A percentile compares a stretch with the other conserved stretches of the same genome.
Evolutionary conservation across 2,888 invertebrate species (phyloP).

Genomic region (Hypomecis atomaria): DNA sequence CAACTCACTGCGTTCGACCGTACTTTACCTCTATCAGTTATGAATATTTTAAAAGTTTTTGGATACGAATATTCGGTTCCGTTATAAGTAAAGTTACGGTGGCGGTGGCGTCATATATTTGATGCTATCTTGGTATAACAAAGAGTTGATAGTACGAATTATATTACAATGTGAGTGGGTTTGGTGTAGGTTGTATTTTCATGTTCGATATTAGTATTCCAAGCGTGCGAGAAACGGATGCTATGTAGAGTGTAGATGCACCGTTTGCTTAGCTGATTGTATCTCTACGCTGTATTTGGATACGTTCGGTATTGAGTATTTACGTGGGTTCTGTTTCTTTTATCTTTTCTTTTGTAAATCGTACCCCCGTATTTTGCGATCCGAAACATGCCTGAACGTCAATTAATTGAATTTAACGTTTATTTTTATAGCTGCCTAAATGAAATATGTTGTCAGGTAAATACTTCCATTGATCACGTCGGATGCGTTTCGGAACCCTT

Average conservation of each 20-base stretch:
- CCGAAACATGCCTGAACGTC: conserved; percentile 13
- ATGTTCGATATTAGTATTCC: conserved; percentile 35
- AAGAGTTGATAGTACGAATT: conserved; percentile 14
- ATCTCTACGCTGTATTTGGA: conserved; percentile 31
- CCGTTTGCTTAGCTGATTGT: conserved; percentile 34
- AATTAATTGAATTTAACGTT: conserved; percentile 21
- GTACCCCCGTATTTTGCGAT: conserved; percentile 1
- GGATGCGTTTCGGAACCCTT: conserved; percentile 30
- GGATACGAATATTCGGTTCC: conserved; percentile 7
- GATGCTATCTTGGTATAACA: conserved; percentile 27
- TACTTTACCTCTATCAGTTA: conserved; percentile 22
- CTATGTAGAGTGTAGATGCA: conserved; percentile 23
- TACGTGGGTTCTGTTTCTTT: conserved; percentile 23
- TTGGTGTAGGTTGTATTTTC: conserved; percentile 26
- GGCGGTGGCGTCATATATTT: conserved; percentile 22
- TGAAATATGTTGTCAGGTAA: conserved; percentile 28
- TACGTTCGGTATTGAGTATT: conserved; percentile 21
- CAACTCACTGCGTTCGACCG: conserved; percentile 31
- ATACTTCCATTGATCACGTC: conserved; percentile 31
- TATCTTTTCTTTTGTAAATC: conserved; percentile 20
- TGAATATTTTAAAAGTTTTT: conserved; percentile 19
- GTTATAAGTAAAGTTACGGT: conserved; percentile 26
- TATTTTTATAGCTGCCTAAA: conserved; percentile 20
- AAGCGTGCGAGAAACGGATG: conserved; percentile 25
- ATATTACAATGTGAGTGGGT: conserved; percentile 5